A percentile compares a stretch with the other conserved stretches of the same genome.
Conservation (phyloP, 2,797 vertebrate genomes). For the Amazonetta brasiliensis region DNA sequence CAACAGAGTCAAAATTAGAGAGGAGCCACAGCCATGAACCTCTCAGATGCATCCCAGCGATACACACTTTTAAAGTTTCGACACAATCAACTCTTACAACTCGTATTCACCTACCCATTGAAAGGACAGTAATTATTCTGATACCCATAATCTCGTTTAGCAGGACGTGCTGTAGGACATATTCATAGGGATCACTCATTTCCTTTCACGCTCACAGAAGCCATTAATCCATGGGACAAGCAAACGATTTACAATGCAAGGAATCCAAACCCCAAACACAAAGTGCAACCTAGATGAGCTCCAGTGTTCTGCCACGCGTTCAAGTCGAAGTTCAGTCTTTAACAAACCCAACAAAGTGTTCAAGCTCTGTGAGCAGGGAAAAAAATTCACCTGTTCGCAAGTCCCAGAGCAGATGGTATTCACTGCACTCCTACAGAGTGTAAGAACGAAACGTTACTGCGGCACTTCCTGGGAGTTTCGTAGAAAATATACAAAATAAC, state of each 20-base stretch:
- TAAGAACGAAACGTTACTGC: rapidly evolving
- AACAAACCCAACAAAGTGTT: not conserved
- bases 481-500: rapidly evolving
- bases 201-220: not conserved
- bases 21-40: not conserved
- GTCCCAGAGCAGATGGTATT: not conserved
- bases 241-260: rapidly evolving
- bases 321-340: not conserved
- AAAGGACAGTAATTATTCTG: not conserved
- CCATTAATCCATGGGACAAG: rapidly evolving
- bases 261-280: not conserved
- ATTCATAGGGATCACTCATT: not conserved
- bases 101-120: too few species aligned
- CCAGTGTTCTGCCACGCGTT: not conserved
- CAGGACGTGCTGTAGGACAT: not conserved
- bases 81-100: not conserved
- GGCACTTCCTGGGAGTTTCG: not conserved
- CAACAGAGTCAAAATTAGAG: not conserved
- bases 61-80: too few species aligned
- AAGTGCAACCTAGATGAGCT: not conserved
- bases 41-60: not conserved
- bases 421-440: not conserved
- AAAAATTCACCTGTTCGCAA: rapidly evolving
- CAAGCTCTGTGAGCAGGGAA: not conserved
- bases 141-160: not conserved